A percentile compares a stretch with the other conserved stretches of the same genome.
phyloP scores from a whole-genome alignment of 2,113 vertebrate genomes.

The Collichthys lucidus region DNA sequence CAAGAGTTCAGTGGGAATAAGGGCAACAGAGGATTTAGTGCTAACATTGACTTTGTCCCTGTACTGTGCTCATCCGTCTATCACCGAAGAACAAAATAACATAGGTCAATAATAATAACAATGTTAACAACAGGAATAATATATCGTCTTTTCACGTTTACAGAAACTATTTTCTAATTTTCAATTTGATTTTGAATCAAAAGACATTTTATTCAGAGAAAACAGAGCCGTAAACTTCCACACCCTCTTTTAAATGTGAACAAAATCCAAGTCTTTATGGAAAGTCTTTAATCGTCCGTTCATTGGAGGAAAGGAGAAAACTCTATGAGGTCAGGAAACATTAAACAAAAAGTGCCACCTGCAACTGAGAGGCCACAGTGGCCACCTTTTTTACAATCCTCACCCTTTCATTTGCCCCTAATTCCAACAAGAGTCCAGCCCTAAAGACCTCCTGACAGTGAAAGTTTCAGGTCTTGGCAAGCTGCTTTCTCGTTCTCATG shows the following conservation, averaged over 20 bases:
- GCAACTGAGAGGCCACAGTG: slow-evolving; percentile 9
- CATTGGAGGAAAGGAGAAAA: not conserved
- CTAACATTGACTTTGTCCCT: not conserved
- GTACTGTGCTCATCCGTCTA: slow-evolving; percentile 1
- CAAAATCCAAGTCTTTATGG: not conserved
- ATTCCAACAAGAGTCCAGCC: slow-evolving; percentile 36
- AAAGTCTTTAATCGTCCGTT: not conserved
- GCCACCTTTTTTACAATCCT: slow-evolving; percentile 8
- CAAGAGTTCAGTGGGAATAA: slow-evolving; percentile 13
- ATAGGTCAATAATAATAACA: not conserved
- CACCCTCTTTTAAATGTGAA: not conserved
- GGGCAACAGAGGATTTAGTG: not conserved
- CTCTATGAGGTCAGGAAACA: not conserved
- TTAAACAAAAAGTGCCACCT: slow-evolving; percentile 44
- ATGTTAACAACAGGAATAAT: too few species aligned
- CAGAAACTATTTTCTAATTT: too few species aligned
- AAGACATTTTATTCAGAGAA: not conserved
- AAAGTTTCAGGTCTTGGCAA: slow-evolving; percentile 42
- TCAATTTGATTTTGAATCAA: not conserved
- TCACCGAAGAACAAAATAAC: not conserved
- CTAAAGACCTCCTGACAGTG: slow-evolving; percentile 33
- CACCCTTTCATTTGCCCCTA: slow-evolving; percentile 54
- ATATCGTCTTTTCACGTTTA: too few species aligned
- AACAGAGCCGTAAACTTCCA: not conserved
- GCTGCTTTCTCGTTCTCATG: slow-evolving; percentile 28